Conservation (phyloP, 2,888 invertebrate species). For the Gisinianus flammeolus region DNA sequence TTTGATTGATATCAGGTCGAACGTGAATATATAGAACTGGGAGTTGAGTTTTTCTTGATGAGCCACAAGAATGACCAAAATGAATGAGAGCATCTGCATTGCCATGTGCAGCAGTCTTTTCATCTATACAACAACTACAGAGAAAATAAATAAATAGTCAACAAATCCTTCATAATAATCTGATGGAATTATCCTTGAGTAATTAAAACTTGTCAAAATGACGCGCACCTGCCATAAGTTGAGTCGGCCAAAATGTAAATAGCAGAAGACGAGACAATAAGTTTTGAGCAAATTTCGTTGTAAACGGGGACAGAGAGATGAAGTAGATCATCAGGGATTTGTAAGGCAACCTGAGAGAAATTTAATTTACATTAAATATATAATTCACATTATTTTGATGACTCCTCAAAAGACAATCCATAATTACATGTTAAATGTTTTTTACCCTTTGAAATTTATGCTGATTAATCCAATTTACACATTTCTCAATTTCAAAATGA, state of each 20-base stretch:
- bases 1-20: conserved; percentile 67
- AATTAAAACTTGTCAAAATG: neutral
- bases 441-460: conserved; percentile 73
- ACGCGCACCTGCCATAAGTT: conserved; percentile 80
- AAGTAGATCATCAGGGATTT: conserved; percentile 86
- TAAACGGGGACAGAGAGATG: conserved; percentile 73
- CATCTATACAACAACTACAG: conserved; percentile 85
- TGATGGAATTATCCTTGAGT: neutral
- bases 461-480: conserved; percentile 73
- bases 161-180: no score
- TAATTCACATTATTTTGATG: neutral
- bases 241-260: conserved; percentile 88
- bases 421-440: neutral
- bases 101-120: conserved; percentile 87
- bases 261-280: conserved; percentile 64
- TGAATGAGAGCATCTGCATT: conserved; percentile 85
- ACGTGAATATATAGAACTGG: conserved; percentile 79
- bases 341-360: conserved; percentile 77
- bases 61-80: conserved; percentile 88
- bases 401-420: conserved; percentile 19
- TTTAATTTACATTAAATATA: conserved; percentile 28
- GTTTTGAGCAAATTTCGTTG: conserved; percentile 63
- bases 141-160: neutral
- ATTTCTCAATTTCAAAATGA: conserved; percentile 69
- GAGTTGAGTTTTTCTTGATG: conserved; percentile 71